These are phyloP conservation scores for Vollenhovia emeryi DNA, from an alignment of 1,140 invertebrate species.

Conservation along the genomic window DNA sequence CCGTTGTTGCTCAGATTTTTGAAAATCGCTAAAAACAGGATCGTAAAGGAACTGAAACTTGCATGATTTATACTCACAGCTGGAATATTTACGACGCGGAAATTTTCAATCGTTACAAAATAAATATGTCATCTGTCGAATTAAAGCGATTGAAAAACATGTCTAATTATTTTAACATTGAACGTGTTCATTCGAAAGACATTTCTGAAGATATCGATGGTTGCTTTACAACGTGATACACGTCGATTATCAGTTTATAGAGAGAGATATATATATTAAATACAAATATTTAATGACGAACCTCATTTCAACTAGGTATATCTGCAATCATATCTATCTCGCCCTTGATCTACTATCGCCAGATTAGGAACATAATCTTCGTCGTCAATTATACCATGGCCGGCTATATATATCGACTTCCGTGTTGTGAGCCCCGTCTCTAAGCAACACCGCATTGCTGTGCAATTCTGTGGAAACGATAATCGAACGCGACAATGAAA, in stretches of 20 bases:
- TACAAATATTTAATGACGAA: conserved; percentile 16
- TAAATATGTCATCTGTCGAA: not conserved
- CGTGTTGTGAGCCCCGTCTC: conserved; percentile 66
- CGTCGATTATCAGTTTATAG: not conserved
- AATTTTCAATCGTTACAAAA: not conserved
- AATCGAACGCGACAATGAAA: conserved; percentile 57
- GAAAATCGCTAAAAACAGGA: not conserved
- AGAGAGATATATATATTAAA: not conserved
- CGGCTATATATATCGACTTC: conserved; percentile 11
- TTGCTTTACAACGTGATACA: not conserved
- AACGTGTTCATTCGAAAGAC: not conserved
- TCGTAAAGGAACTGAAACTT: not conserved
- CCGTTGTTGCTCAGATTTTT: not conserved
- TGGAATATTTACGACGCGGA: not conserved
- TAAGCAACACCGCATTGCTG: conserved; percentile 71
- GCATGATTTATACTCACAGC: not conserved
- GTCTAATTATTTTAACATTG: not conserved
- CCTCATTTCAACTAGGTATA: conserved; percentile 2
- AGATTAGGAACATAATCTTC: conserved; percentile 17
- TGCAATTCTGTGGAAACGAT: conserved; percentile 54
- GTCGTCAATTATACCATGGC: not conserved
- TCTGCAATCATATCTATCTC: too few species aligned
- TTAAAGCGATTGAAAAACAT: not conserved
- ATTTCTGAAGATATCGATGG: not conserved
- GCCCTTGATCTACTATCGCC: conserved; percentile 19